Evolutionary conservation across 2,113 vertebrate genomes (phyloP), one percentile per base, ranked within the genome.

Genomic region (Lophotis ruficrista): DNA sequence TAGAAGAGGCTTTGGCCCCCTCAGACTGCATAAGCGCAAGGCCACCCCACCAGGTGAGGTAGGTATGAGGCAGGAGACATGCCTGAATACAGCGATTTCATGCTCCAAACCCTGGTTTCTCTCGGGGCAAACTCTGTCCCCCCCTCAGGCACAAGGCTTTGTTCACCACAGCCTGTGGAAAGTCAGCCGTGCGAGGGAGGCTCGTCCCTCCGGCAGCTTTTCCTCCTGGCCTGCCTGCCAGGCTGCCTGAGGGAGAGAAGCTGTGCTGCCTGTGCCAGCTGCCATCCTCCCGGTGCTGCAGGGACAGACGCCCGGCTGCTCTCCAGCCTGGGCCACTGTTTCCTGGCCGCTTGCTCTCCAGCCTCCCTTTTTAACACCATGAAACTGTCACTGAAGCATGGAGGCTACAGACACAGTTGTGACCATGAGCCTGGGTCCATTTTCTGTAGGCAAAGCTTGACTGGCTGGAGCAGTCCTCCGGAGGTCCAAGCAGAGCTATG

Each of bases 31-130:
- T 22, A 35, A 61, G 72, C 77, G 20, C 16, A 33, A 56, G 66
- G 37, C 18, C 5, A 18, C 5, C 4, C 16, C 1, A 2, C 15
- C 0, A 0, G 5, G 8, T 18, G 17, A 56, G 30, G 21, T 8
- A 27, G 41, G 20, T 19, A 10, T 45, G 77, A 78, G 61, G 37
- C 13, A 17, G 56, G 30, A 75, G 25, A 71, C 6, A 4, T 19
- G 27, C 13, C 27, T 37, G 10, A 65, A 28, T 47, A 28, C 8
- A 2, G 4, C 16, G 24, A n/a, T 6, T 2, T 60, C 0, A 0
- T 79, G 47, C 17, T 64, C 14, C 38, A 62, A 54, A 21, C 12
- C 27, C 19, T 58, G 0, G 0, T 27, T 68, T 22, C 38, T 23
- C 1, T n/a, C 21, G 48, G 35, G n/a, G 7, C 0, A 2, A 72